These are phyloP conservation scores for Strigops habroptila DNA, from an alignment of 2,113 vertebrate species.

Conservation along the genomic window DNA sequence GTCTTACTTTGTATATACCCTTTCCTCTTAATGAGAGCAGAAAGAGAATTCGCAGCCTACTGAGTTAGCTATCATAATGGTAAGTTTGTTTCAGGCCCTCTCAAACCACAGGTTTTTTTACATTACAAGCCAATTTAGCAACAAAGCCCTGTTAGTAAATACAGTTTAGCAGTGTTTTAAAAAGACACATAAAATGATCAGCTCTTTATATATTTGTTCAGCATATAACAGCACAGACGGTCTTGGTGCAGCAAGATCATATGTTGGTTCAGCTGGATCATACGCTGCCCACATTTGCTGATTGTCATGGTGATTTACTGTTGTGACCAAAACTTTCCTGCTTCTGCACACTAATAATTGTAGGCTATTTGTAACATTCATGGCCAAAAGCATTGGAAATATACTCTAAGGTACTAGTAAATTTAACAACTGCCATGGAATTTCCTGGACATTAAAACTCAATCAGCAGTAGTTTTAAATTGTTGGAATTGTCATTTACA, in stretches of 20 bases:
- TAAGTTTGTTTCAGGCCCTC: slow-evolving; percentile 44
- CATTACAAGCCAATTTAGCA: slow-evolving; percentile 50
- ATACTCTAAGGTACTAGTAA: background rate
- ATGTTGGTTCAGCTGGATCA: background rate
- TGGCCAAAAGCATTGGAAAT: background rate
- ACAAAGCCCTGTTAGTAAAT: slow-evolving; percentile 24
- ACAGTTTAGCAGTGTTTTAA: background rate
- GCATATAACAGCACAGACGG: background rate
- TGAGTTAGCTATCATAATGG: slow-evolving; percentile 37
- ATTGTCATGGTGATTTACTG: slow-evolving; percentile 19
- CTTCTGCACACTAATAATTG: background rate
- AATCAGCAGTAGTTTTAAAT: background rate
- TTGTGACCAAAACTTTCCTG: slow-evolving; percentile 1
- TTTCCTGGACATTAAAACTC: background rate
- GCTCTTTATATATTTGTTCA: background rate
- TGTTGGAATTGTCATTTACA: background rate
- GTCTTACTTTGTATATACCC: slow-evolving; percentile 32
- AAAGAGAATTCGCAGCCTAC: slow-evolving; percentile 54
- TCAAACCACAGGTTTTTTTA: slow-evolving; percentile 48
- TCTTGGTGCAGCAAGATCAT: background rate
- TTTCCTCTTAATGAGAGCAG: slow-evolving; percentile 55
- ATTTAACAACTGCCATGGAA: background rate
- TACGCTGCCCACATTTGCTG: slow-evolving; percentile 4
- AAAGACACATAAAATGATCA: slow-evolving; percentile 5
- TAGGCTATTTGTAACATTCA: background rate